Conservation (phyloP, 2,113 vertebrate genomes). For the Numenius arquata region DNA sequence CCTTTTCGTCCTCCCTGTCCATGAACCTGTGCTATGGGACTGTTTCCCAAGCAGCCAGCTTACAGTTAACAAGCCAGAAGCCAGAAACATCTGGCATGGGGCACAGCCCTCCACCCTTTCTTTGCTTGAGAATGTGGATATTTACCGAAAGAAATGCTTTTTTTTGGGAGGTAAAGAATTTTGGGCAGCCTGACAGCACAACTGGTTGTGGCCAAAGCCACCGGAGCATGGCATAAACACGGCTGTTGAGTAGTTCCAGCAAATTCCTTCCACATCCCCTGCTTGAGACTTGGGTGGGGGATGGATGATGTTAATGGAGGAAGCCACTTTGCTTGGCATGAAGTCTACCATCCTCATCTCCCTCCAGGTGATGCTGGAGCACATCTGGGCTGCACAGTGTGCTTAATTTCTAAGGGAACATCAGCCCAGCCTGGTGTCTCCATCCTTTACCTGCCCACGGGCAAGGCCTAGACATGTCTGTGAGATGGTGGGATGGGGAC, state of each 20-base stretch:
- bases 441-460: neutral
- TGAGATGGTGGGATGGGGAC: neutral
- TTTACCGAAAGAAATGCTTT: neutral
- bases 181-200: neutral
- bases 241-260: neutral
- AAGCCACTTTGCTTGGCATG: neutral
- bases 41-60: neutral
- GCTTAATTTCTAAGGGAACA: neutral
- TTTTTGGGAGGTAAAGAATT: neutral
- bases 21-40: neutral
- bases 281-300: neutral
- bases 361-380: neutral
- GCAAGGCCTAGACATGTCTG: neutral
- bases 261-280: neutral
- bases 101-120: neutral
- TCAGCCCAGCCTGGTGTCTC: neutral
- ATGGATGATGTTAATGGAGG: neutral
- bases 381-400: accelerated
- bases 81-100: neutral
- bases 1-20: neutral
- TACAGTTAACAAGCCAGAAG: neutral
- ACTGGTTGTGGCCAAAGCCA: neutral
- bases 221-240: accelerated
- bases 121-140: neutral
- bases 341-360: neutral